Evolutionary conservation across 2,888 invertebrate genomes (phyloP).

Genomic region (Macrophya alboannulata): DNA sequence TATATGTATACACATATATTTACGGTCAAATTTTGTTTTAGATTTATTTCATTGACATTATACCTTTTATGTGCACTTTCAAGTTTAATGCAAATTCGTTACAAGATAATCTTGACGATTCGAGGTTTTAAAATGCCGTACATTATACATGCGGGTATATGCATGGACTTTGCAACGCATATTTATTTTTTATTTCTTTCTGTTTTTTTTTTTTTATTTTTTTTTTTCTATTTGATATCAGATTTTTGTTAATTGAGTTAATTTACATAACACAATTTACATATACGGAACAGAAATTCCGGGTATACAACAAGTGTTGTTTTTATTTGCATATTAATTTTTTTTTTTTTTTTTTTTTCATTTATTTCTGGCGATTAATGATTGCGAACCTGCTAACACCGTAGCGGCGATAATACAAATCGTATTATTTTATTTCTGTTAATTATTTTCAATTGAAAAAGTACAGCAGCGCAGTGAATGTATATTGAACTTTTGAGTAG

Average conservation of each 20-base stretch:
- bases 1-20: too few relatives aligned
- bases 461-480: neutral
- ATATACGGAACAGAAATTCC: neutral
- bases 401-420: neutral
- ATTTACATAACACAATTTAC: neutral
- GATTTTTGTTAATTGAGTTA: neutral
- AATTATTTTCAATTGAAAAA: neutral
- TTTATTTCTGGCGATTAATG: neutral
- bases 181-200: neutral
- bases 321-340: neutral
- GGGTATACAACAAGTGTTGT: neutral
- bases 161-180: neutral
- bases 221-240: neutral
- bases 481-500: conserved; percentile 1
- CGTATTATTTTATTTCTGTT: neutral
- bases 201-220: neutral
- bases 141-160: neutral
- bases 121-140: neutral
- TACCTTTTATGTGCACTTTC: neutral
- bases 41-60: neutral
- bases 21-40: neutral
- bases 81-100: neutral
- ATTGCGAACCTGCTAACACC: neutral
- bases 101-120: neutral
- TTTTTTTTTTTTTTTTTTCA: neutral